Conservation (phyloP, 2,113 vertebrate genomes). For the Laterallus jamaicensis region DNA sequence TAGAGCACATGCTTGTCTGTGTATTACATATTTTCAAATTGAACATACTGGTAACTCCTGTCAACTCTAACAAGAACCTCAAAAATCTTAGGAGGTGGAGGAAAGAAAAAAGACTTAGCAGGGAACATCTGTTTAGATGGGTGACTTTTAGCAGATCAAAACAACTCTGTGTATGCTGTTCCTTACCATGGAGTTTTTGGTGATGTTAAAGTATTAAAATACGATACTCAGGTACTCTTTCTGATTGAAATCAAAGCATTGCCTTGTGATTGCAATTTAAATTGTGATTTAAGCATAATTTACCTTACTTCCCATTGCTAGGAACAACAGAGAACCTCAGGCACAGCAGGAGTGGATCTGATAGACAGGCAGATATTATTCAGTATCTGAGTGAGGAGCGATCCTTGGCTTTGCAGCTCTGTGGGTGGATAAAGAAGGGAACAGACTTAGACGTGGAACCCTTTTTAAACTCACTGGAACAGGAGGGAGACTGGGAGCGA, state of each 20-base stretch:
- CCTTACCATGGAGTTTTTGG: background rate
- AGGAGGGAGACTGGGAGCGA: constrained; percentile 94
- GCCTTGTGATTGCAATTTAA: background rate
- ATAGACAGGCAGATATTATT: constrained; percentile 86
- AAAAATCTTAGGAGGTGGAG: background rate
- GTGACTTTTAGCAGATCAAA: background rate
- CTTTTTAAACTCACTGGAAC: constrained; percentile 90
- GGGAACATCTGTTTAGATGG: background rate
- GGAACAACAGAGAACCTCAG: constrained; percentile 89
- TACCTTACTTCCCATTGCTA: constrained; percentile 43
- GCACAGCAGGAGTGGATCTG: constrained; percentile 89
- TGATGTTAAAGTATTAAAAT: background rate
- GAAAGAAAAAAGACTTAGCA: background rate
- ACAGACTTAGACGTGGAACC: constrained; percentile 88
- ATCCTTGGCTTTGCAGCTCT: constrained; percentile 90
- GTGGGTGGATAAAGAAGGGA: constrained; percentile 93
- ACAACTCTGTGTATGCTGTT: background rate
- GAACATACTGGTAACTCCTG: background rate
- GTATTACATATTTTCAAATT: background rate
- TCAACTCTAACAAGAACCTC: background rate
- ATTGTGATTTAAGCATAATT: background rate
- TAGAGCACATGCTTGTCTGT: background rate
- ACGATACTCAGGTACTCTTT: background rate
- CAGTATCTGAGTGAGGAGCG: constrained; percentile 93
- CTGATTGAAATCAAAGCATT: background rate